Evolutionary conservation across 92 coral and sea anemone species (phyloP).

Genomic region (Epizoanthus fatuus): DNA sequence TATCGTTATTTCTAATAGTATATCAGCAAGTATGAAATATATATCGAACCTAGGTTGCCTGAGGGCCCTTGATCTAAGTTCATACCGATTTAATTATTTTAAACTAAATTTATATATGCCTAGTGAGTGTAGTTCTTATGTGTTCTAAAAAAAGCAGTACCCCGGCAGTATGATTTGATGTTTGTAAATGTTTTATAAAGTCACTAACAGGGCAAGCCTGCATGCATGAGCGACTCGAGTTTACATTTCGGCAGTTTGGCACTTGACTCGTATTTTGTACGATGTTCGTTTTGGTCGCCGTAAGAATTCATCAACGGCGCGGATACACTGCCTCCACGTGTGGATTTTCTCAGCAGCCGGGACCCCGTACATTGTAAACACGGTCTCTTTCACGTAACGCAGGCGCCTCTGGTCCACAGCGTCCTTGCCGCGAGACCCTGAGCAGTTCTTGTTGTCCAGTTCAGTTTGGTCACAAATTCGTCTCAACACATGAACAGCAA

Average conservation of each 20-base stretch:
- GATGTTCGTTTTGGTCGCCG: constrained; percentile 83
- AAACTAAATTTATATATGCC: too few species aligned
- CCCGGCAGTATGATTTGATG: too few species aligned
- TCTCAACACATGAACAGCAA: constrained; percentile 87
- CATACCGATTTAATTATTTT: too few species aligned
- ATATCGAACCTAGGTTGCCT: too few species aligned
- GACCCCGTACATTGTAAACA: constrained; percentile 78
- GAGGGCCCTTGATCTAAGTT: too few species aligned
- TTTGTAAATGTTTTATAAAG: too few species aligned
- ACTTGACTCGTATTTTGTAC: constrained; percentile 32
- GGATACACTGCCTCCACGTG: constrained; percentile 92
- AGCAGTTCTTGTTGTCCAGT: constrained; percentile 84
- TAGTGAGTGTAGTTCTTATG: too few species aligned
- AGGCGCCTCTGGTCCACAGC: constrained; percentile 85
- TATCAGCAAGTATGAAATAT: too few species aligned
- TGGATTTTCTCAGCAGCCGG: constrained; percentile 78
- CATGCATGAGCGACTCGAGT: not conserved
- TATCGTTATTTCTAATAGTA: too few species aligned
- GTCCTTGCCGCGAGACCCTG: constrained; percentile 91
- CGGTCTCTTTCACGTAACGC: constrained; percentile 91
- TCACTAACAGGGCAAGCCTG: too few species aligned
- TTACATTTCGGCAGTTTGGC: constrained; percentile 30
- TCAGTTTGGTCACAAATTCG: constrained; percentile 76
- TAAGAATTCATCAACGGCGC: constrained; percentile 91
- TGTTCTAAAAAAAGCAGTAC: too few species aligned